phyloP scores from a whole-genome alignment of 1,140 invertebrate species.

The Nymphalis io region DNA sequence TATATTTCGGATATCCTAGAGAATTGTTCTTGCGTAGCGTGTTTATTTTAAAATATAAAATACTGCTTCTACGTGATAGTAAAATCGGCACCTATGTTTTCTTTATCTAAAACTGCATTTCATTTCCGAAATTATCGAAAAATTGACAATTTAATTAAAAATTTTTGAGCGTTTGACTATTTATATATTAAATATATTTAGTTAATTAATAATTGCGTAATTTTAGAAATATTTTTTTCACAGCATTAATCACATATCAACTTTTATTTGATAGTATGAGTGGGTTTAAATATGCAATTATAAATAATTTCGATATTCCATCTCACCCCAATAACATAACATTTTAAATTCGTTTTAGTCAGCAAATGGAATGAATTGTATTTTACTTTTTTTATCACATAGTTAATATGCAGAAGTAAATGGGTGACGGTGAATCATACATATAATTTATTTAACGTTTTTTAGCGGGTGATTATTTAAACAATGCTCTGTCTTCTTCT shows the following conservation, averaged over 20 bases:
- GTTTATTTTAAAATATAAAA: conserved; percentile 7
- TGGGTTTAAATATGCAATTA: background rate
- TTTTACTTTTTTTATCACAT: too few relatives aligned
- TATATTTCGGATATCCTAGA: conserved; percentile 13
- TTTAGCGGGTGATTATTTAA: too few relatives aligned
- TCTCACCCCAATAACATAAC: too few relatives aligned
- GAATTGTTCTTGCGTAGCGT: conserved; percentile 7
- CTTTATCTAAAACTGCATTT: conserved; percentile 4
- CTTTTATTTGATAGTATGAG: background rate
- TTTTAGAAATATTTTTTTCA: too few relatives aligned
- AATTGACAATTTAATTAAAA: conserved; percentile 26
- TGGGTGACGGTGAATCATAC: too few relatives aligned
- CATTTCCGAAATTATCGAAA: background rate
- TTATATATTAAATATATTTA: background rate
- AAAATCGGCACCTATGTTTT: conserved; percentile 18
- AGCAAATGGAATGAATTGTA: too few relatives aligned
- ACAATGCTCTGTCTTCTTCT: too few relatives aligned
- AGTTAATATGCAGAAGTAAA: too few relatives aligned
- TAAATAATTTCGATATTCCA: too few relatives aligned
- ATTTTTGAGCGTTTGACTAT: conserved; percentile 19
- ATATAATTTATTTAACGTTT: too few relatives aligned
- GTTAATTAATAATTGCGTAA: too few relatives aligned
- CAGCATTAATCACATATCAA: background rate
- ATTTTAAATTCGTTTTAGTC: too few relatives aligned
- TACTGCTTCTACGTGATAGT: conserved; percentile 15